Evolutionary conservation across 2,888 invertebrate species (phyloP), one percentile per base, ranked within the genome.

Genomic region (Oxyscelio sp.): DNA sequence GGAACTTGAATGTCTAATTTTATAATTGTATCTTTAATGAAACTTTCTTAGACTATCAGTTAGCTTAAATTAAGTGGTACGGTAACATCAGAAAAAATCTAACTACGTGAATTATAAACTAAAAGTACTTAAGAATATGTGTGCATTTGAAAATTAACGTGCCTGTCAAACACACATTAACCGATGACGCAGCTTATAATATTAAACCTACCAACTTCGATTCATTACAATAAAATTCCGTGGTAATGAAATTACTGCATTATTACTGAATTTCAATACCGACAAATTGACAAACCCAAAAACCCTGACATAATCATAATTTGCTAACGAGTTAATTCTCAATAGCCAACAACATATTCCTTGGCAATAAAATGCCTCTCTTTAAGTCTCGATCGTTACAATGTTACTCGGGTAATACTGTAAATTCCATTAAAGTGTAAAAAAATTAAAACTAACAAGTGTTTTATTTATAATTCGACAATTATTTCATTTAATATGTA

Each of bases 371-470:
- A 75, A 68, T 19, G 40, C 27, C 27, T 27, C 48, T 34, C 54
- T 45, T 63, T 63, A 63, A 63, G 24, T 5, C 21, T 50, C 48
- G 48, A 65, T 24, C 58, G 17, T 40, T 65, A 75, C 78, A 73
- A 45, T 74, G 68, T 74, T 63, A 8, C 59, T 22, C 40, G 54
- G 22, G 48, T 65, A 61, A 68, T 38, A 59, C 63, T 61, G 73
- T 54, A 59, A 56, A 73, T 81, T 81, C 65, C 71, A 81, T 74
- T 63, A 77, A 83, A 58, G 56, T 34, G 82, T 45, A 78, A 77
- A 78, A 83, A 78, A n/a, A n/a, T n/a, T n/a, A n/a, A n/a, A n/a
- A n/a, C n/a, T n/a, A n/a, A n/a, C n/a, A n/a, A n/a, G n/a, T n/a
- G n/a, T n/a, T n/a, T n/a, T n/a, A n/a, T n/a, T n/a, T n/a, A n/a